Conservation (phyloP, 2,797 vertebrate genomes). For the Smutsia gigantea region DNA sequence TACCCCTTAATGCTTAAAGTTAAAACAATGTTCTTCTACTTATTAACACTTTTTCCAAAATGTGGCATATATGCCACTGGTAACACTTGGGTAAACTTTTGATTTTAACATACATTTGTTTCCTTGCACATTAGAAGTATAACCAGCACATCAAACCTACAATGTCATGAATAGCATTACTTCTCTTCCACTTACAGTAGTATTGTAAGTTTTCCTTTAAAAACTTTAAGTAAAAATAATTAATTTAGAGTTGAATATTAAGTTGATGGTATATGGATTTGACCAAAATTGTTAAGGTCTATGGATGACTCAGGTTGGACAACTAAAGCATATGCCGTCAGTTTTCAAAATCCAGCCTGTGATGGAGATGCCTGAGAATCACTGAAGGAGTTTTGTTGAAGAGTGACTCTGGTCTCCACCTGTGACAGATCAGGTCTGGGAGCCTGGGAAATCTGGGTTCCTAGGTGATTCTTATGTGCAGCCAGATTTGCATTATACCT, state of each 20-base stretch:
- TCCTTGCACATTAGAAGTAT: background rate
- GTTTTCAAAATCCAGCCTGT: background rate
- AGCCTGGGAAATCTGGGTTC: background rate
- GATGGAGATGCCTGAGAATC: too few species aligned
- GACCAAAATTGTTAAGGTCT: background rate
- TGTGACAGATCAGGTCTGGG: background rate
- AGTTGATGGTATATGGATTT: background rate
- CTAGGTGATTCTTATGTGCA: background rate
- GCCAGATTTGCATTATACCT: background rate
- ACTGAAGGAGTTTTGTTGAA: background rate
- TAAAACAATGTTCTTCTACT: background rate
- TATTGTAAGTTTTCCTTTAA: background rate
- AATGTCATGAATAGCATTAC: background rate
- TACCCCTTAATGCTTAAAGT: background rate
- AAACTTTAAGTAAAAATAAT: constrained; percentile 7
- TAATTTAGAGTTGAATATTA: background rate
- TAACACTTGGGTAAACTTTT: background rate
- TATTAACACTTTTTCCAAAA: background rate
- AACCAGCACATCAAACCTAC: background rate
- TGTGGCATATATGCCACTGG: background rate
- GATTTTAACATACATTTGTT: background rate
- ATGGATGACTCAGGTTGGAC: background rate
- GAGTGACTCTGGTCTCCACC: background rate
- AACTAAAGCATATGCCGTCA: background rate
- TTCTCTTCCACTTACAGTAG: background rate